Base-by-base conservation (phyloP, 2,888 invertebrate genomes). In the Leistus spinibarbis region DNA sequence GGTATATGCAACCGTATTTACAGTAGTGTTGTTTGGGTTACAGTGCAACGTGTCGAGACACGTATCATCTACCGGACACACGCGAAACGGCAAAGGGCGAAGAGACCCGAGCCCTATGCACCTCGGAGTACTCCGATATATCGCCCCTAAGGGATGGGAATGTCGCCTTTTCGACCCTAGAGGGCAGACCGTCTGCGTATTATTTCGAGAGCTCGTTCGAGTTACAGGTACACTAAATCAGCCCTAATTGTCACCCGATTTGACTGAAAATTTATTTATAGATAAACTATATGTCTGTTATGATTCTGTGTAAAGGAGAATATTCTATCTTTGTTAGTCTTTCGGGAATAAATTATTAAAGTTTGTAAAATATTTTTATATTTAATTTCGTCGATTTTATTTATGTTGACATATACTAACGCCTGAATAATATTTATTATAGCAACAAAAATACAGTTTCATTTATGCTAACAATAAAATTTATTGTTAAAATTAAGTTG, bases 101-200 rank as follows among this genome's bases (percentile, higher is more conserved):
- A 24, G 98, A 99, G 85, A 96, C 96, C 0, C 89, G 94, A 76
- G 97, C 99, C 0, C 90, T 99, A n/a, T 99, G 99, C 84, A 97
- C 96, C n/a, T 95, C 96, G 77, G 98, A 98, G 83, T 99, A 95
- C 86, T 98, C 98, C 3, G 99, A 99, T 82, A 98, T 99, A 79
- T 97, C 98, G 0, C 99, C 99, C 0, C 86, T 99, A 76, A 93
- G 95, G 1, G 97, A 96, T 16, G 99, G 98, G 17, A 96, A 95
- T 82, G 96, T 98, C 4, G 94, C 96, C 7, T 99, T 98, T 86
- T 95, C 97, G 10, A 98, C 98, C 0, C 88, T 98, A 1, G 97
- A 97, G 84, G 97, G 97, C 62, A 88, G 99, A 79, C 98, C 98
- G 0, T 96, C 96, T 4, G 96, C 97, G 13, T 94, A 93, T 81